Base-by-base conservation (phyloP, 2,888 invertebrate genomes). In the Lagria hirta region DNA sequence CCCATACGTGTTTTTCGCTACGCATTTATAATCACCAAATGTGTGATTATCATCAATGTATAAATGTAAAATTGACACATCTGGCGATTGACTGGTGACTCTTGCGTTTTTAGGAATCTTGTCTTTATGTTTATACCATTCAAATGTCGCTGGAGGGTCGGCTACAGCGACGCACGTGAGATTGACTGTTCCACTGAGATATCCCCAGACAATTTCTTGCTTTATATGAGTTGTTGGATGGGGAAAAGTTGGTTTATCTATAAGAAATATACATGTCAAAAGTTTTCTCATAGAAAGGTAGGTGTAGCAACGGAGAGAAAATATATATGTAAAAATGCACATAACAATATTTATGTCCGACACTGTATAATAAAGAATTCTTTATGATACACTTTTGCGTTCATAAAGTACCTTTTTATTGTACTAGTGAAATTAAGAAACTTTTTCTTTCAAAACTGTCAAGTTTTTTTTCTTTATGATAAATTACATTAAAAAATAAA, bases 101-200 rank as follows among this genome's bases (percentile, higher is more conserved):
- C 48, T 45, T 12, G 51, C 55, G 17, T 36, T 46, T 28, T 43
- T 50, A 14, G 30, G 7, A 4, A 32, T 32, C 20, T 42, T 49
- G 24, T 47, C 49, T 7, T 36, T 37, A 5, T 29, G 16, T 17
- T 48, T 42, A 8, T 8, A 33, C 73, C 71, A 35, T 75, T 79
- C 58, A 56, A 69, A 66, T 44, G 51, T 73, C 66, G 60, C 76
- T 65, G 57, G 75, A 70, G 66, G 83, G 51, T 82, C 77, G 27
- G 81, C 76, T 54, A 86, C 82, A 86, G 91, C 92, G 69, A 95
- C 95, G 38, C 91, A 83, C 7, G 76, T 76, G 43, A 83, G 70
- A 61, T 79, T 78, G 2, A 75, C 77, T 16, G 66, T 69, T 10
- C 81, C 80, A 22, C 74, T 75, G 29, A 78, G 55, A 52, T 72